phyloP scores from a whole-genome alignment of 2,888 invertebrate genomes.

The Pseudanteris insignis region DNA sequence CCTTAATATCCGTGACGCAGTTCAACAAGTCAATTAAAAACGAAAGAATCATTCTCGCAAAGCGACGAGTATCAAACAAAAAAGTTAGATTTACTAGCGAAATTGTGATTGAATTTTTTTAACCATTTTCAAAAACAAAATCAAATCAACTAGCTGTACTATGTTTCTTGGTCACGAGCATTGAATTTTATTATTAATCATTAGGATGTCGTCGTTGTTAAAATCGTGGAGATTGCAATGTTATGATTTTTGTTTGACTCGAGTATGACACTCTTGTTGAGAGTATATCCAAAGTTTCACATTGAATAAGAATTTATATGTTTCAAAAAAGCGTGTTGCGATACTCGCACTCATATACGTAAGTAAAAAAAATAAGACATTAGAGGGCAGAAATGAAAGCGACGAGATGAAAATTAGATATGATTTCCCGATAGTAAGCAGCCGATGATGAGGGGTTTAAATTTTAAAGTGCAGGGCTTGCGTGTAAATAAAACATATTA shows the following conservation, averaged over 20 bases:
- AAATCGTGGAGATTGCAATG: constrained; percentile 57
- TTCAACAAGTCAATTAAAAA: constrained; percentile 47
- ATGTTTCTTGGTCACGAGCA: no score
- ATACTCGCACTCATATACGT: constrained; percentile 61
- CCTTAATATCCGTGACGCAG: constrained; percentile 39
- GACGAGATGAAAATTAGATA: no score
- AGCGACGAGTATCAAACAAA: constrained; percentile 40
- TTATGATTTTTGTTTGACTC: constrained; percentile 33
- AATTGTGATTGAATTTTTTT: no score
- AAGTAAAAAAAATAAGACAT: constrained; percentile 42
- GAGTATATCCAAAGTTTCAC: constrained; percentile 49
- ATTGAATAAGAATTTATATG: constrained; percentile 54
- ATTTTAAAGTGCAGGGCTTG: constrained; percentile 49
- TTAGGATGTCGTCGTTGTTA: constrained; percentile 16
- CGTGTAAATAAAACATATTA: constrained; percentile 59
- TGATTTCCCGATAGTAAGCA: constrained; percentile 35
- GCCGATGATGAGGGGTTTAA: not conserved
- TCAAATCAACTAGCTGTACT: no score
- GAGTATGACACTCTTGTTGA: constrained; percentile 34
- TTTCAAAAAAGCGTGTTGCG: constrained; percentile 54
- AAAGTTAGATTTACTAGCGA: no score
- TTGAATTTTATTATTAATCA: no score
- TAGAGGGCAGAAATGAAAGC: constrained; percentile 37
- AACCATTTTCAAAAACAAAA: no score
- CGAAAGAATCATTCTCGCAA: constrained; percentile 43